A percentile compares a stretch with the other conserved stretches of the same genome.
These are phyloP conservation scores for Gibbula magus DNA, from an alignment of 2,888 invertebrate genomes.

Conservation along the genomic window DNA sequence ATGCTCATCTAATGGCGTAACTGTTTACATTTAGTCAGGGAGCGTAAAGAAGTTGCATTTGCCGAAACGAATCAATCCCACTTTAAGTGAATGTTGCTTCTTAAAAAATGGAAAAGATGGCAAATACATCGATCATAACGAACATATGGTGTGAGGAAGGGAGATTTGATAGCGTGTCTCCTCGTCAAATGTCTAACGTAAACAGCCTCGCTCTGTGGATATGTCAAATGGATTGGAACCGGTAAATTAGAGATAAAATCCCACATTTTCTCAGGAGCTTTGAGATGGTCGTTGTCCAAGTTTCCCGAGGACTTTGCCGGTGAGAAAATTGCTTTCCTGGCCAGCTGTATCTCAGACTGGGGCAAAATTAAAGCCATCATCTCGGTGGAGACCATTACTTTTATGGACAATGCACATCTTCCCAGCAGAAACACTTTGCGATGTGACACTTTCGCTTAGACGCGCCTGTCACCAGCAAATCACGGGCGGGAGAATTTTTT, in stretches of 20 bases:
- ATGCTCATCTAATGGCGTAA: too few relatives aligned
- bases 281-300: background rate
- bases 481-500: slow-evolving; percentile 16
- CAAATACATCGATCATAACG: background rate
- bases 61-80: too few relatives aligned
- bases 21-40: too few relatives aligned
- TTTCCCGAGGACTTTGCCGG: background rate
- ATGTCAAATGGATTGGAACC: slow-evolving; percentile 20
- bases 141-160: background rate
- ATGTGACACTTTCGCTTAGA: slow-evolving; percentile 23
- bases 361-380: slow-evolving; percentile 24
- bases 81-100: too few relatives aligned
- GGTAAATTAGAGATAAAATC: background rate
- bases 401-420: background rate
- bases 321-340: background rate
- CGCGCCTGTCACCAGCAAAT: slow-evolving; percentile 13
- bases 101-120: too few relatives aligned
- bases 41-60: too few relatives aligned
- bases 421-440: slow-evolving; percentile 23
- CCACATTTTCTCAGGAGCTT: background rate
- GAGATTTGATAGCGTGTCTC: background rate
- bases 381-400: slow-evolving; percentile 18
- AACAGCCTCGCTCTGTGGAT: background rate
- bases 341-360: slow-evolving; percentile 25
- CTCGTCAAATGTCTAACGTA: background rate